These are phyloP conservation scores for Aethes cnicana DNA, from an alignment of 2,888 invertebrate species.

Conservation along the genomic window DNA sequence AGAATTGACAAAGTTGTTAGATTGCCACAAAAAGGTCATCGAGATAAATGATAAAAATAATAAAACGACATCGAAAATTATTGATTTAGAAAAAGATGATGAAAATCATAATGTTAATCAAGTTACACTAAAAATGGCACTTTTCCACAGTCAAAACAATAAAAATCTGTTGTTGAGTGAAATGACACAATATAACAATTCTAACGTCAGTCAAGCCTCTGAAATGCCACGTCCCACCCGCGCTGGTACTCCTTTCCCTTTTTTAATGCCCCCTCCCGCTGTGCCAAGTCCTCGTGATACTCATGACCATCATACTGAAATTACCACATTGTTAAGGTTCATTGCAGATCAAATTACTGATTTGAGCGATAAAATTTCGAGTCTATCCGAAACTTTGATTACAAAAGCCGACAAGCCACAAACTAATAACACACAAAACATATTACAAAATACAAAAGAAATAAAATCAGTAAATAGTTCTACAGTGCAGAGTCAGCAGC, in stretches of 20 bases:
- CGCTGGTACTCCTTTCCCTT: neutral
- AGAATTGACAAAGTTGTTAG: neutral
- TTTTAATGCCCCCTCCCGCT: neutral
- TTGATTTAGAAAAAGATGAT: neutral
- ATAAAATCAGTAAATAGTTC: too few species aligned
- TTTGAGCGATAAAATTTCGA: too few species aligned
- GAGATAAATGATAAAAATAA: neutral
- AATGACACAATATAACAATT: neutral
- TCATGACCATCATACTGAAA: too few species aligned
- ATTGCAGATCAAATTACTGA: too few species aligned
- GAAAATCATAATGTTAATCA: neutral
- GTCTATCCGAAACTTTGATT: too few species aligned
- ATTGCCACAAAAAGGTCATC: neutral
- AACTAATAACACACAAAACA: too few species aligned
- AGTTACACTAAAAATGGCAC: neutral
- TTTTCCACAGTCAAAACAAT: neutral
- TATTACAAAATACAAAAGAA: too few species aligned
- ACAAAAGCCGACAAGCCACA: too few species aligned
- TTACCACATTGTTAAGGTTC: too few species aligned
- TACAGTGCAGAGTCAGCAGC: too few species aligned
- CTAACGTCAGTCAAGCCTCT: neutral
- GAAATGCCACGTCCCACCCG: neutral
- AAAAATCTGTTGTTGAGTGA: neutral
- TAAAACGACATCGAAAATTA: neutral
- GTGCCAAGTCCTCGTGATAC: neutral